A percentile compares a stretch with the other conserved stretches of the same genome.
These are phyloP conservation scores for Morinoia aosen DNA, from an alignment of 2,888 invertebrate genomes.

Conservation along the genomic window DNA sequence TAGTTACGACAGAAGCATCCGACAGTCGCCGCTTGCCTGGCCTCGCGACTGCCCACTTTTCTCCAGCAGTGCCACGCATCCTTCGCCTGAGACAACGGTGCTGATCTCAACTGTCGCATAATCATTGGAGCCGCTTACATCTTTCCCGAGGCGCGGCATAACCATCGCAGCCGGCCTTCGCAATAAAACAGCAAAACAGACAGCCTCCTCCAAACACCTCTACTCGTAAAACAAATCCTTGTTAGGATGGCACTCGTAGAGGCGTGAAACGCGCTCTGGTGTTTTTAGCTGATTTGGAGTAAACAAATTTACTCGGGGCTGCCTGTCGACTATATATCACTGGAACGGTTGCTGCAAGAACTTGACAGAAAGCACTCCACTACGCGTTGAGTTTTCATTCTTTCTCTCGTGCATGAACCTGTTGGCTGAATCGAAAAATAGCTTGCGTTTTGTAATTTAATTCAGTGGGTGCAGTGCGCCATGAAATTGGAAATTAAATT, in stretches of 20 bases:
- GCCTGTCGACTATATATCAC: conserved; percentile 16
- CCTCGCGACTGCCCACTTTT: neutral
- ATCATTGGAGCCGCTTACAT: neutral
- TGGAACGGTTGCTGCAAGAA: neutral
- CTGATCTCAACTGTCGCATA: neutral
- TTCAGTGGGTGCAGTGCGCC: neutral
- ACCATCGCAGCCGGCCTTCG: neutral
- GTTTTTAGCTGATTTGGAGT: conserved; percentile 33
- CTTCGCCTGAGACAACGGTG: neutral
- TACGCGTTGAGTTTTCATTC: neutral
- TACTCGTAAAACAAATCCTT: neutral
- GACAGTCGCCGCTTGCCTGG: neutral
- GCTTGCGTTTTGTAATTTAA: neutral
- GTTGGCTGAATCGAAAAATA: neutral
- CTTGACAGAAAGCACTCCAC: neutral
- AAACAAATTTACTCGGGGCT: conserved; percentile 1
- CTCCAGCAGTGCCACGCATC: neutral
- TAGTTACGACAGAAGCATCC: neutral
- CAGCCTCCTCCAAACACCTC: neutral
- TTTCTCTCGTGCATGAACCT: neutral
- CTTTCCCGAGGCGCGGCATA: neutral
- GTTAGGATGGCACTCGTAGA: conserved; percentile 29
- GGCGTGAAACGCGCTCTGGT: neutral
- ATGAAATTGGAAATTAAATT: neutral
- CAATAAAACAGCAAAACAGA: conserved; percentile 2